phyloP scores from a whole-genome alignment of 2,113 vertebrate genomes.

The Grallaria varia region DNA sequence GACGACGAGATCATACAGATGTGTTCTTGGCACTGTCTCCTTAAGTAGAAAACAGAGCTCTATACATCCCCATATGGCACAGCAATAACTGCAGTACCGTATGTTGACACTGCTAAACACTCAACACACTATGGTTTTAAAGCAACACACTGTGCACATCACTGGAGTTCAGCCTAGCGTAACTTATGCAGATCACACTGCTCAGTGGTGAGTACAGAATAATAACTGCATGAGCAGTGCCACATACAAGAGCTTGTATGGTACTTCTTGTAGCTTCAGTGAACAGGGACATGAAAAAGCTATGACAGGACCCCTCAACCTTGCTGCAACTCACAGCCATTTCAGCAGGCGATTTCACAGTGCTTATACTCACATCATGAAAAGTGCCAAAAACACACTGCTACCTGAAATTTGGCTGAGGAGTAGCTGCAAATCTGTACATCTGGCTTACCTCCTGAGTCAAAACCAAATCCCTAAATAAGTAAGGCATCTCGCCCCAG shows the following conservation, averaged over 20 bases:
- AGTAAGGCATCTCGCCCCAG: neutral
- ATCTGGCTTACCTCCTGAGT: neutral
- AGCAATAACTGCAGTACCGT: neutral
- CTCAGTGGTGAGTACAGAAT: neutral
- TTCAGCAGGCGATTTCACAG: neutral
- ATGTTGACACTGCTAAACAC: neutral
- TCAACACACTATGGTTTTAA: neutral
- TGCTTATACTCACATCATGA: neutral
- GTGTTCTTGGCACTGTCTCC: neutral
- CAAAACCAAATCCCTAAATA: neutral
- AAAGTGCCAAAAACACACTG: neutral
- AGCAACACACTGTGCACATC: neutral
- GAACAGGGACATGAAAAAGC: neutral
- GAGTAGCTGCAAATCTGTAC: neutral
- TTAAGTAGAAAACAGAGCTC: neutral
- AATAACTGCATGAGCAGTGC: neutral
- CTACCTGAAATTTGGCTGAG: neutral
- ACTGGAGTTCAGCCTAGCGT: neutral
- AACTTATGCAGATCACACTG: neutral
- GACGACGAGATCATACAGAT: neutral
- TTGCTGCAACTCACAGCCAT: fast-evolving
- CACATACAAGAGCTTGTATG: neutral
- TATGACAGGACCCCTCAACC: neutral
- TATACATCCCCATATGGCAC: neutral
- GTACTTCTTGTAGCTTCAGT: neutral